phyloP scores from a whole-genome alignment of 1,140 invertebrate species.

The Conus ventricosus region DNA sequence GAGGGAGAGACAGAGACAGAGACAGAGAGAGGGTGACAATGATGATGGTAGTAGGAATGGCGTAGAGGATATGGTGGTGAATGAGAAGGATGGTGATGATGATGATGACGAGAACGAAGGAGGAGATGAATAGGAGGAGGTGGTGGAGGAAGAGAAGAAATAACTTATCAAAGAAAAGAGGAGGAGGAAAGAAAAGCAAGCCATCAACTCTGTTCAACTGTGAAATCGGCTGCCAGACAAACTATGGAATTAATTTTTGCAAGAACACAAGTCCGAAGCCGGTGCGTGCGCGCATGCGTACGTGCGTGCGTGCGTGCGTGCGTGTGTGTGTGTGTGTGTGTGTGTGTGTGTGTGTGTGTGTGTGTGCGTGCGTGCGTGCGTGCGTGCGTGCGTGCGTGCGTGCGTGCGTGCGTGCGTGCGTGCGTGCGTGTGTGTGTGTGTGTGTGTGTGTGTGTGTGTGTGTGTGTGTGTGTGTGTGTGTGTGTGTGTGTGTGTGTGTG shows the following conservation, averaged over 20 bases:
- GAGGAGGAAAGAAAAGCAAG: neutral
- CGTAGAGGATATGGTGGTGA: no score
- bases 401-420: neutral
- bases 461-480: neutral
- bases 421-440: neutral
- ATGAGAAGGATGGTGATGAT: no score
- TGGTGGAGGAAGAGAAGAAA: neutral
- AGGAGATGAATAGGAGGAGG: neutral
- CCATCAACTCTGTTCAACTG: neutral
- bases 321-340: no score
- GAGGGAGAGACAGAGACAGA: neutral
- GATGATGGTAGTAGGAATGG: no score
- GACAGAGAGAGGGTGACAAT: neutral
- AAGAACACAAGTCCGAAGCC: neutral
- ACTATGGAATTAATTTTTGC: neutral
- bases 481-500: neutral
- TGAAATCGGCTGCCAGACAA: neutral
- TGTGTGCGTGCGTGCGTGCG: no score
- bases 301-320: neutral
- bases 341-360: no score
- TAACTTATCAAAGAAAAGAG: no score
- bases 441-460: slow-evolving; percentile 10
- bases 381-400: neutral
- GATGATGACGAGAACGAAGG: no score
- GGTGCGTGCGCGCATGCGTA: neutral